Percentiles rank a stretch among this genome's conserved stretches.
Evolutionary conservation across 2,113 vertebrate species (phyloP).

Genomic region (Lepus timidus): DNA sequence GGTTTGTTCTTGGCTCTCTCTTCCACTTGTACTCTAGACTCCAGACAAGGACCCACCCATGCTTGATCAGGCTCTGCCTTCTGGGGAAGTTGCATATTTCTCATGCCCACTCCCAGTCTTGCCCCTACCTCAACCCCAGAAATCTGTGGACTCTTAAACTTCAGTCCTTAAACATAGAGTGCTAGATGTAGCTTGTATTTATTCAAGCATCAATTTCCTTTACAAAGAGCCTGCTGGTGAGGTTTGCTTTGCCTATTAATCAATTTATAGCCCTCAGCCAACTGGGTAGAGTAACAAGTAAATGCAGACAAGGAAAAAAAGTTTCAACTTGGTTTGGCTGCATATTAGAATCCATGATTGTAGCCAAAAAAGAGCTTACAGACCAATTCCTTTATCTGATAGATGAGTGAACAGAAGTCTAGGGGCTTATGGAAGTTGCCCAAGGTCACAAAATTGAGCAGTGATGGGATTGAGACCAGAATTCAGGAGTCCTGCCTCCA

Average conservation of each 20-base stretch:
- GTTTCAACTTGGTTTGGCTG: constrained; percentile 44
- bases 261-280: constrained; percentile 25
- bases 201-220: constrained; percentile 33
- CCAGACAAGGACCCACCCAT: neutral
- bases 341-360: constrained; percentile 45
- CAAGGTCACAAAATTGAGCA: constrained; percentile 3
- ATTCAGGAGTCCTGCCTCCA: neutral
- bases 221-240: constrained; percentile 18
- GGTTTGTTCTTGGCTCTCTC: neutral
- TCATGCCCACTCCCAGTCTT: neutral
- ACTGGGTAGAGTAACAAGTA: neutral
- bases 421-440: constrained; percentile 39
- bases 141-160: constrained; percentile 20
- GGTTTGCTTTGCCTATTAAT: constrained; percentile 43
- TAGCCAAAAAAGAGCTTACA: neutral
- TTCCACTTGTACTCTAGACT: neutral
- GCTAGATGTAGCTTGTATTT: constrained; percentile 6
- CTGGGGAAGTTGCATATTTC: neutral
- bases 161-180: constrained; percentile 36
- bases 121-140: neutral
- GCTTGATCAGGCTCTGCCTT: neutral
- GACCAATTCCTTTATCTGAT: constrained; percentile 62
- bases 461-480: constrained; percentile 1
- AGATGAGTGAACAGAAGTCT: constrained; percentile 42
- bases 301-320: constrained; percentile 46